Base-by-base conservation (phyloP, 1,140 invertebrate genomes). In the Pseudomyrmex sp. region DNA sequence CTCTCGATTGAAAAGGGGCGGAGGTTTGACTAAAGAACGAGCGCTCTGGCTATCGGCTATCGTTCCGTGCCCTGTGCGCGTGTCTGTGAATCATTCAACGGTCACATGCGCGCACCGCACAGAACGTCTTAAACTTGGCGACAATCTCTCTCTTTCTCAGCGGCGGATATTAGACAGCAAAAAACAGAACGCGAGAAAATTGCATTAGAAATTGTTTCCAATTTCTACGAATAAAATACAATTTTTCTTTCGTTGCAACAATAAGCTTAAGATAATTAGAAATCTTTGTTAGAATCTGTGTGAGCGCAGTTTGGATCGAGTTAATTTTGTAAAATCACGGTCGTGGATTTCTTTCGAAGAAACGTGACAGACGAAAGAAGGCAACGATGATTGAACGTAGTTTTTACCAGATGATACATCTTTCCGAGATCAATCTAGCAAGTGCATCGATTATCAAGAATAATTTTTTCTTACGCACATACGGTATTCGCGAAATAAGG, bases 11-110 rank as follows among this genome's bases (percentile, higher is more conserved):
- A 94, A 94, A 94, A 93, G 93, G 93, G 94, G 93, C 92, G 93
- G 93, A 93, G 93, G 93, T 93, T 94, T 94, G 92, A 94, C 93
- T 94, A 94, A 94, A 94, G 94, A 94, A 94, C 93, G 93, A 94
- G 92, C 92, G 90, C 90, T 89, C 61, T 56, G 90, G 91, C 90
- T 92, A 92, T 93, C 90, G 90, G 90, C 90, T 91, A 90, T 90
- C 89, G 80, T 85, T 83, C 84, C 73, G 59, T 50, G 52, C 65
- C 54, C 69, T 70, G 26, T 69, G 61, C 69, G 23, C 65, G 70
- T 72, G 58, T 26, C 48, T 69, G 63, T 69, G 56, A 18, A 76
- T 65, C 73, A 44, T 50, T 23, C 59, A 26, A 59, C 15, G 50
- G 44, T 72, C 65, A 77, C 63, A 77, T 46, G 61, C 65, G 52